Base-by-base conservation (phyloP, 2,797 vertebrate species). In the Chiloscyllium punctatum region DNA sequence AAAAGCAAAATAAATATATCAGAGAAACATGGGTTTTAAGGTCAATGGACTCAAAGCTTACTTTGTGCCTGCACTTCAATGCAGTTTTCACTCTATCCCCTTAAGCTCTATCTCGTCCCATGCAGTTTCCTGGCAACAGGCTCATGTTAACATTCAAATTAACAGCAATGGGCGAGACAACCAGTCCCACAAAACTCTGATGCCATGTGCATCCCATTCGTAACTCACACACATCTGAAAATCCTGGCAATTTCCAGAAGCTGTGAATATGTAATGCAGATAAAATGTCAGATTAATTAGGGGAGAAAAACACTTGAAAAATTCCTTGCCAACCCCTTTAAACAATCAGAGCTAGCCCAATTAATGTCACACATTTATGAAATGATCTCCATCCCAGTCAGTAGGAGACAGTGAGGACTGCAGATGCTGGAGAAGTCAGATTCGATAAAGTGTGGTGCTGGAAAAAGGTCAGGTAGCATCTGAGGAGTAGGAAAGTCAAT, bases 1-100 rank as follows among this genome's bases (percentile, higher is more conserved):
- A 86, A 96, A 87, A 51, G 96, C 72, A 96, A 7, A 27, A 77
- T 57, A 77, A 68, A 96, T 8, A 95, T 15, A 6, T 18, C 95
- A 82, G 96, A 9, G 13, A 25, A 95, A 51, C 77, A 79, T 21
- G 92, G 88, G 6, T 84, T 72, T n/a, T 37, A 7, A 69, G 66
- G 25, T 84, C 6, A 72, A 21, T 57, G 94, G 11, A n/a, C 0
- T 25, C 18, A 37, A 92, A 74, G 42, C 4, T 72, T 27, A 27
- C 87, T 30, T 13, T 3, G 9, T 51, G 42, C 3, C 4, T 94
- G 69, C 48, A 37, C 42, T 71, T 37, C 30, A 25, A 9, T 42
- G 4, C n/a, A 37, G 48, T 16, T 94, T 94, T 72, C 68, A 71
- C 42, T 27, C 23, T 30, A 4, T 48, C 16, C 51, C 11, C 42